A percentile compares a stretch with the other conserved stretches of the same genome.
Conservation (phyloP, 2,113 vertebrate species). For the Corynorhinus townsendii region DNA sequence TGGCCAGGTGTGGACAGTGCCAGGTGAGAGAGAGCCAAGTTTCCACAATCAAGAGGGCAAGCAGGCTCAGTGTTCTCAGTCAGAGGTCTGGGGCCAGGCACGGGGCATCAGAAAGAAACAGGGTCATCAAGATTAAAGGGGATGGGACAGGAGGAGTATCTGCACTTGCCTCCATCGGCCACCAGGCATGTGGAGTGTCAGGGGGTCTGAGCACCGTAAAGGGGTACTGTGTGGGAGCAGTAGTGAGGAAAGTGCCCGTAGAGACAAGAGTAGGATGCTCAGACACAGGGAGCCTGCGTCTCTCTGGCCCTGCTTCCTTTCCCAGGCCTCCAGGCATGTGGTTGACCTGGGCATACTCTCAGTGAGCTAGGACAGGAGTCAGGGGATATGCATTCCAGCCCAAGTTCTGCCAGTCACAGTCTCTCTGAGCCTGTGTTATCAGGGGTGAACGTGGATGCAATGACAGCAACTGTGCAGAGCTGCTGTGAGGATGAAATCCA, state of each 20-base stretch:
- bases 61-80: neutral
- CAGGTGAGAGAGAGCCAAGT: neutral
- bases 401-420: neutral
- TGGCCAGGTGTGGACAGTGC: neutral
- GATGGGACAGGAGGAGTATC: neutral
- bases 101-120: neutral
- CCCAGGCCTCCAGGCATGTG: neutral
- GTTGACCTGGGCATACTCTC: neutral
- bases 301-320: neutral
- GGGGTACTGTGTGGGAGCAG: neutral
- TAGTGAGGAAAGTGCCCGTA: neutral
- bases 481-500: neutral
- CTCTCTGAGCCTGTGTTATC: neutral
- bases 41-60: neutral
- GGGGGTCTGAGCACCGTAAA: neutral
- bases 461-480: neutral
- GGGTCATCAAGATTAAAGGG: neutral
- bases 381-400: neutral
- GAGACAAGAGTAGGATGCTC: neutral
- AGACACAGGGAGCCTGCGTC: neutral
- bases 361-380: neutral
- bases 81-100: neutral
- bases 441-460: neutral
- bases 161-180: neutral
- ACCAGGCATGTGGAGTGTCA: neutral